Evolutionary conservation across 2,113 vertebrate genomes (phyloP).

Genomic region (Pelusios castaneus): DNA sequence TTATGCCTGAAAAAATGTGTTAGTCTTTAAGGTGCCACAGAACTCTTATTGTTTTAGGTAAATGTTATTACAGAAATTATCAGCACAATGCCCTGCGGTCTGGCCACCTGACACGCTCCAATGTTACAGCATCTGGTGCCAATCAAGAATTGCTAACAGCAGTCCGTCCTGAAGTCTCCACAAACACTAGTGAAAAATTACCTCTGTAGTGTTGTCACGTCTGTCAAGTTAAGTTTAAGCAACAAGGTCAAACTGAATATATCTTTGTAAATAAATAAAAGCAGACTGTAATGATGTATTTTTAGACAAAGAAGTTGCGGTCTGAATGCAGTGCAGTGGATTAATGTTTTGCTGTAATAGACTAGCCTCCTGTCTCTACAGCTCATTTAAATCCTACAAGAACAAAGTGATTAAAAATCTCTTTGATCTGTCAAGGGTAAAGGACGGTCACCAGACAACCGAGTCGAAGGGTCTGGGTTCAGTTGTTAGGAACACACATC

Average conservation of each 20-base stretch:
- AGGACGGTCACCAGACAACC: constrained; percentile 39
- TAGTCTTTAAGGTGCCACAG: too few relatives aligned
- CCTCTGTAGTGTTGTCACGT: background rate
- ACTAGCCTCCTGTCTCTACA: background rate
- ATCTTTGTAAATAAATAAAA: background rate
- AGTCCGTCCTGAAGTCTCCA: accelerated
- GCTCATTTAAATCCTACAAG: constrained; percentile 22
- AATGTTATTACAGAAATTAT: background rate
- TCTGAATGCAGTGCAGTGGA: background rate
- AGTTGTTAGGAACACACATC: constrained; percentile 6
- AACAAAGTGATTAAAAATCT: constrained; percentile 39
- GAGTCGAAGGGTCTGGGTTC: constrained; percentile 25
- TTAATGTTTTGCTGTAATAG: background rate
- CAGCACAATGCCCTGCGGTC: background rate
- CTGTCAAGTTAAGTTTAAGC: background rate
- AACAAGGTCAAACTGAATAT: background rate
- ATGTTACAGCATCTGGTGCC: background rate
- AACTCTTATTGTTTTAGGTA: background rate
- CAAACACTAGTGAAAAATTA: background rate
- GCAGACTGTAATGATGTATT: background rate
- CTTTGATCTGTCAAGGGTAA: constrained; percentile 46
- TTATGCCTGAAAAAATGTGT: too few relatives aligned
- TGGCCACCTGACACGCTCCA: background rate
- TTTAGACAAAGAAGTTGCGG: background rate
- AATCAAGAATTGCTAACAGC: background rate